Evolutionary conservation across 2,888 invertebrate species (phyloP).

Genomic region (Stenodema calcarata): DNA sequence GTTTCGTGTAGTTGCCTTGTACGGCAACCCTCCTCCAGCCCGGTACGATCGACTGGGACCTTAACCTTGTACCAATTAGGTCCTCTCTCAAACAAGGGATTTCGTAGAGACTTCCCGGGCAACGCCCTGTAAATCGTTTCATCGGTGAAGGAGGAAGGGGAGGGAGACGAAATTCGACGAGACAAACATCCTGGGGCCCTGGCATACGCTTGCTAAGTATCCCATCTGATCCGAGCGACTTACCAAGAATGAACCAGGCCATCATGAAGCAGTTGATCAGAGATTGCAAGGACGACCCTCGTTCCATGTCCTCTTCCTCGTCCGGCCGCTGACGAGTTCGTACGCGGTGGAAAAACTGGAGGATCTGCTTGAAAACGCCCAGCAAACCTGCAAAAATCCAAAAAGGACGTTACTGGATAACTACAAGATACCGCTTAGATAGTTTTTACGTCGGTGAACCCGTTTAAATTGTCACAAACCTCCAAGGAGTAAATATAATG

Average conservation of each 20-base stretch:
- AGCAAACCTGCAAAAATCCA: constrained; percentile 66
- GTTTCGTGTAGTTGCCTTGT: too few species aligned
- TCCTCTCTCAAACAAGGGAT: too few species aligned
- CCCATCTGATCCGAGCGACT: constrained; percentile 55
- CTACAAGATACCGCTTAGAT: too few species aligned
- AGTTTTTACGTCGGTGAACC: too few species aligned
- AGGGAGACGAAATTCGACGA: not conserved
- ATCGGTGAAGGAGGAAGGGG: not conserved
- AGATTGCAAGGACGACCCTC: constrained; percentile 66
- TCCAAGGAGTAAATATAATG: constrained; percentile 72
- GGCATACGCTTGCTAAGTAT: not conserved
- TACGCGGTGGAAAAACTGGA: constrained; percentile 67
- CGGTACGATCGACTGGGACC: too few species aligned
- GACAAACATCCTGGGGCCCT: not conserved
- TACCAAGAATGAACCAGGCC: constrained; percentile 75
- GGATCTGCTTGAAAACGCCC: constrained; percentile 70
- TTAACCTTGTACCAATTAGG: too few species aligned
- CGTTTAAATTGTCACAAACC: constrained; percentile 60
- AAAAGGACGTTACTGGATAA: too few species aligned
- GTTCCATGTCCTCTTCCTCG: constrained; percentile 66
- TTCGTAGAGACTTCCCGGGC: too few species aligned
- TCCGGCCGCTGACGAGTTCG: constrained; percentile 65
- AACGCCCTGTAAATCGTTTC: too few species aligned
- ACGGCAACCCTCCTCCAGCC: too few species aligned
- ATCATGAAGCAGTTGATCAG: constrained; percentile 70